Percentiles rank a stretch among this genome's conserved stretches.
phyloP scores from a whole-genome alignment of 1,140 invertebrate species.

The Cardiocondyla obscurior region DNA sequence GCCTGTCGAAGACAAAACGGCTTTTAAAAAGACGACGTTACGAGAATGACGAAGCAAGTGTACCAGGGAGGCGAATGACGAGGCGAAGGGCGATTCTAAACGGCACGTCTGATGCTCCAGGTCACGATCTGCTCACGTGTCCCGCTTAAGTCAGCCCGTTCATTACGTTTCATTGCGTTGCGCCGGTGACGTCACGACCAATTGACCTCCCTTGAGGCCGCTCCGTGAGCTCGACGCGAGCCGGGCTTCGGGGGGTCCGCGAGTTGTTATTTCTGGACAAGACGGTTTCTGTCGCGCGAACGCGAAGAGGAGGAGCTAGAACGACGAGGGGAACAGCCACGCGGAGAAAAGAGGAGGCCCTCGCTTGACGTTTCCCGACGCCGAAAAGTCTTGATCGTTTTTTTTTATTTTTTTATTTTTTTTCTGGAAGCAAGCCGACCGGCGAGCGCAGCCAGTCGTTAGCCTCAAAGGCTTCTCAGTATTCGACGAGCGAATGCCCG shows the following conservation, averaged over 20 bases:
- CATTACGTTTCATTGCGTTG: slow-evolving; percentile 67
- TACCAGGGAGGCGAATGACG: background rate
- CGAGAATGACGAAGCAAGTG: background rate
- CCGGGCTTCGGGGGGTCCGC: slow-evolving; percentile 66
- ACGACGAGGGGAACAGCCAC: background rate
- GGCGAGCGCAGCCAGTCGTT: slow-evolving; percentile 55
- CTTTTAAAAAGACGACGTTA: slow-evolving; percentile 2
- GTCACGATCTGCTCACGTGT: slow-evolving; percentile 67
- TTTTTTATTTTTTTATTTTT: slow-evolving; percentile 65
- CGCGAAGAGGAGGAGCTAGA: background rate
- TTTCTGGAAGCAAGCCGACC: slow-evolving; percentile 65
- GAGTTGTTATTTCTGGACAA: slow-evolving; percentile 75
- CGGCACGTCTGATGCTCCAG: slow-evolving; percentile 40
- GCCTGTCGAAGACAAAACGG: slow-evolving; percentile 5
- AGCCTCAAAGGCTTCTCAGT: slow-evolving; percentile 66
- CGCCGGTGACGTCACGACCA: slow-evolving; percentile 71
- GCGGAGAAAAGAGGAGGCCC: slow-evolving; percentile 14
- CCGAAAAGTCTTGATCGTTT: slow-evolving; percentile 68
- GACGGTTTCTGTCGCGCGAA: slow-evolving; percentile 66
- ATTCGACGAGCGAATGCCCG: slow-evolving; percentile 54
- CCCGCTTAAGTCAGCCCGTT: slow-evolving; percentile 57
- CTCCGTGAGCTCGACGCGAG: slow-evolving; percentile 72
- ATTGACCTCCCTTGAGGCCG: slow-evolving; percentile 74
- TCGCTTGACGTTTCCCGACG: slow-evolving; percentile 60
- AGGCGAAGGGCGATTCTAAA: slow-evolving; percentile 35